Conservation (phyloP, 2,888 invertebrate species). For the Synergus itoensis region DNA sequence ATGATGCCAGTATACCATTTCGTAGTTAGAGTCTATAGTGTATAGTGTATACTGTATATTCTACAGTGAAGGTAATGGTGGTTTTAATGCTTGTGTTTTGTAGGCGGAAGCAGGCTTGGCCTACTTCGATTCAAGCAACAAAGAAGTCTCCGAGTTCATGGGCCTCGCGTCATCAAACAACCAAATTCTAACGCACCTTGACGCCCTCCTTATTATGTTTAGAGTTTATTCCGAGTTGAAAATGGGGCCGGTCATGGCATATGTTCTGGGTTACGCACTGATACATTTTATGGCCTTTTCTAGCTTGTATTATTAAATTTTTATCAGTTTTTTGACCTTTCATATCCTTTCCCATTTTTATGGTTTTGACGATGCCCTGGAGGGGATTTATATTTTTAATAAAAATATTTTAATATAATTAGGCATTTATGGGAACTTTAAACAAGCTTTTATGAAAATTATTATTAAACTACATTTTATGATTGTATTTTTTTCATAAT, state of each 20-base stretch:
- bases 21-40: conserved; percentile 4
- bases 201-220: neutral
- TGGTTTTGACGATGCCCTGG: too few species aligned
- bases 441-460: too few species aligned
- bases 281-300: too few species aligned
- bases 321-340: too few species aligned
- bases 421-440: too few species aligned
- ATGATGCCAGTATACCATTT: neutral
- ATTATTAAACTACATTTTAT: too few species aligned
- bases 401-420: too few species aligned
- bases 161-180: conserved; percentile 51
- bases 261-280: too few species aligned
- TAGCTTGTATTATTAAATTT: too few species aligned
- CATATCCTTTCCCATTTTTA: too few species aligned
- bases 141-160: conserved; percentile 63
- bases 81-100: conserved; percentile 37
- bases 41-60: neutral
- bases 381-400: too few species aligned
- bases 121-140: conserved; percentile 66
- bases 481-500: too few species aligned
- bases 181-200: conserved; percentile 18
- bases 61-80: conserved; percentile 44
- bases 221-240: neutral
- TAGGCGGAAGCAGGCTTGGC: conserved; percentile 69
- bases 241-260: neutral